phyloP scores from a whole-genome alignment of 2,888 invertebrate genomes.

The Stenchaetothrips biformis region DNA sequence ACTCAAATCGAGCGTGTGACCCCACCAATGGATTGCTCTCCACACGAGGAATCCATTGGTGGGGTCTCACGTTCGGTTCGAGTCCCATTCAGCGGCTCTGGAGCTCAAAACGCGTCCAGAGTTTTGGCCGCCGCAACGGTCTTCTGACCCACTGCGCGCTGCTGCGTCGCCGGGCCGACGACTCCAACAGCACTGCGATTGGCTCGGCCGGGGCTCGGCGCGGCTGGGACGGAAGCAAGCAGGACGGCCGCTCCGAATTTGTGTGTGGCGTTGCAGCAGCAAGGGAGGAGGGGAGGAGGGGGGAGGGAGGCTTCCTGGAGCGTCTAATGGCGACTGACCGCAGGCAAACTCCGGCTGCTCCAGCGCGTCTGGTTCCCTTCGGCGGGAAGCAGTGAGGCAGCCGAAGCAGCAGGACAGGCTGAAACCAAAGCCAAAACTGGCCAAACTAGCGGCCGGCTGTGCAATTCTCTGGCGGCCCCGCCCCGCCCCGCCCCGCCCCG shows the following conservation, averaged over 20 bases:
- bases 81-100: no score
- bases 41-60: no score
- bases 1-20: no score
- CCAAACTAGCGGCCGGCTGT: conserved; percentile 8
- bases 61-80: no score
- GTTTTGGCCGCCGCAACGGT: no score
- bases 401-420: neutral
- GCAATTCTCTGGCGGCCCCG: conserved; percentile 12
- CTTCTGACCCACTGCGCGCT: no score
- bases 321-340: conserved; percentile 8
- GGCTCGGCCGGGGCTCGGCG: neutral
- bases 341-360: neutral
- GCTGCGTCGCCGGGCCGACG: no score
- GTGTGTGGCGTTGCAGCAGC: no score
- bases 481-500: neutral
- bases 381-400: neutral
- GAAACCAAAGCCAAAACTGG: conserved; percentile 19
- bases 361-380: neutral
- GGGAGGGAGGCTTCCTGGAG: neutral
- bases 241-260: neutral
- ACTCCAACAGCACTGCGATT: neutral
- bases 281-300: no score
- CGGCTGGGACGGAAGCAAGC: no score
- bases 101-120: no score
- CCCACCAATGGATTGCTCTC: no score